phyloP scores from a whole-genome alignment of 1,140 invertebrate genomes.

The Drosophila hydei region DNA sequence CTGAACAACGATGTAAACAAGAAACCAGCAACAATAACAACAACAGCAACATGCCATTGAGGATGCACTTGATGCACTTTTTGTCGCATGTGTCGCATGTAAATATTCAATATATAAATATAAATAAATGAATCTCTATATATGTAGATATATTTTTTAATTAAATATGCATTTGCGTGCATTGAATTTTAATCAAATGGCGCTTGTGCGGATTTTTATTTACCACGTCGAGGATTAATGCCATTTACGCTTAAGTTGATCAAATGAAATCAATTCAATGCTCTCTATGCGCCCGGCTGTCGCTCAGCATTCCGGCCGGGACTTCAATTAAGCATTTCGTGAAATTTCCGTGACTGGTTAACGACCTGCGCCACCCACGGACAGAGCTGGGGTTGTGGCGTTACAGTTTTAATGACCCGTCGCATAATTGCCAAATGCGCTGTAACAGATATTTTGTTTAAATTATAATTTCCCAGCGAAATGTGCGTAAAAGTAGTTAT shows the following conservation, averaged over 20 bases:
- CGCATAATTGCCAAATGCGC: constrained; percentile 3
- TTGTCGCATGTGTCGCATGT: constrained; percentile 29
- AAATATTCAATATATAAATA: constrained; percentile 16
- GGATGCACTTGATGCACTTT: constrained; percentile 32
- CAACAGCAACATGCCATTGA: constrained; percentile 18
- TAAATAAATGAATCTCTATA: constrained; percentile 8
- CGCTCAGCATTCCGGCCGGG: not conserved
- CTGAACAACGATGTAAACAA: constrained; percentile 68
- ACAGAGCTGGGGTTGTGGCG: not conserved
- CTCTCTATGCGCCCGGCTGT: not conserved
- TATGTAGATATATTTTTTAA: constrained; percentile 48
- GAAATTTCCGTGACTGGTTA: constrained; percentile 16
- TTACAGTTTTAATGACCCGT: constrained; percentile 17
- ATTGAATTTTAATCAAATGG: constrained; percentile 69
- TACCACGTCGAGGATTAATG: constrained; percentile 47
- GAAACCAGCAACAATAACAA: constrained; percentile 24
- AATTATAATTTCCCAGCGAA: constrained; percentile 42
- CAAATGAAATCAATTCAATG: constrained; percentile 13
- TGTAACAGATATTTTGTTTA: constrained; percentile 29
- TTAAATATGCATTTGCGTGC: constrained; percentile 69
- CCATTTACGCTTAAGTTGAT: constrained; percentile 22
- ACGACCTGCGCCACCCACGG: constrained; percentile 12
- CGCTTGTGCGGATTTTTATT: constrained; percentile 49
- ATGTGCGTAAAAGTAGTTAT: constrained; percentile 33
- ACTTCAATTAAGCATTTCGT: constrained; percentile 30